Percentiles rank a stretch among this genome's conserved stretches.
These are phyloP conservation scores for Cephalopholis sonnerati DNA, from an alignment of 2,113 vertebrate species.

Conservation along the genomic window DNA sequence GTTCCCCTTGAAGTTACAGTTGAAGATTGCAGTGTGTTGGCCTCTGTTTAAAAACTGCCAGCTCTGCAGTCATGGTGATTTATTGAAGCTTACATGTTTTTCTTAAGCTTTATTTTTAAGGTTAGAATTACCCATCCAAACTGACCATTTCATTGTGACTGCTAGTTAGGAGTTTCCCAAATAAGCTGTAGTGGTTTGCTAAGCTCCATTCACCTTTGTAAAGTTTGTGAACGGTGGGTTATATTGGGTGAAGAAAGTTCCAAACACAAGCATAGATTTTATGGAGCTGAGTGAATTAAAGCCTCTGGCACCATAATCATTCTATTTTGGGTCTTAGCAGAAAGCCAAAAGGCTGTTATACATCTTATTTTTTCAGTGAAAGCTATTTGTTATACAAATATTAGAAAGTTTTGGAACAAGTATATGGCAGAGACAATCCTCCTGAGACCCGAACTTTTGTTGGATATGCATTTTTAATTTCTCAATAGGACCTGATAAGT, in stretches of 20 bases:
- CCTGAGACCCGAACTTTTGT: no score
- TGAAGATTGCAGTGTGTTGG: not conserved
- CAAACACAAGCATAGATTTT: not conserved
- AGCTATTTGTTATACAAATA: not conserved
- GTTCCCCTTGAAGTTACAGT: conserved; percentile 24
- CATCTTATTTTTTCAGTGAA: not conserved
- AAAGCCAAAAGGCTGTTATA: not conserved
- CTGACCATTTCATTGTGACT: conserved; percentile 20
- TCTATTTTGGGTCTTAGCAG: not conserved
- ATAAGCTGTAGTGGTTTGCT: not conserved
- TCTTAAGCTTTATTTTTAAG: not conserved
- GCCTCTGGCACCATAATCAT: not conserved
- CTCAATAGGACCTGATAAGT: no score
- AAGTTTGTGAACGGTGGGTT: not conserved
- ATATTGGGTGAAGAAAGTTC: not conserved
- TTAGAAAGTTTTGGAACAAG: not conserved
- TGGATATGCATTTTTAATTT: no score
- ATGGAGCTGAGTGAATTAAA: not conserved
- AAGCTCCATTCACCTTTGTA: conserved; percentile 14
- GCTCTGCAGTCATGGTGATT: conserved; percentile 20
- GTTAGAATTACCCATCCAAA: conserved; percentile 16
- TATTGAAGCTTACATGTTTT: not conserved
- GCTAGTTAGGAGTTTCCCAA: conserved; percentile 10
- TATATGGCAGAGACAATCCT: no score
- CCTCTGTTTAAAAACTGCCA: not conserved